A percentile compares a stretch with the other conserved stretches of the same genome.
Conservation (phyloP, 2,113 vertebrate genomes). For the Tenebrosternarchus preto region DNA sequence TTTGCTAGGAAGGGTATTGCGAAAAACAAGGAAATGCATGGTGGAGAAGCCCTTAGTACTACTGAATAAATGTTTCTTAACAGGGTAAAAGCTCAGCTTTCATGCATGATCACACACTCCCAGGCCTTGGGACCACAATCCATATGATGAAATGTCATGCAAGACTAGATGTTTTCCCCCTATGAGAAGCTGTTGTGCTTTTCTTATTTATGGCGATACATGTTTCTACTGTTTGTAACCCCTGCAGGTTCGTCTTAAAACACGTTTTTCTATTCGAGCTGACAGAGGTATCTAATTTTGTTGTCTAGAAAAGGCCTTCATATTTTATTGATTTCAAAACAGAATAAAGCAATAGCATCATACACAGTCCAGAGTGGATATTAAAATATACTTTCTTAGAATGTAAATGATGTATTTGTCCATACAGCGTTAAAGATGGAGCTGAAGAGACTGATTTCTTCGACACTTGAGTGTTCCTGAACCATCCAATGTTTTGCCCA, state of each 20-base stretch:
- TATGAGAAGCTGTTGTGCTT: slow-evolving; percentile 33
- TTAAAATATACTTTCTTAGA: not conserved
- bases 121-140: slow-evolving; percentile 24
- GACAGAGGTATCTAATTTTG: slow-evolving; percentile 17
- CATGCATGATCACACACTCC: slow-evolving; percentile 42
- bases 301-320: slow-evolving; percentile 11
- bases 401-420: not conserved
- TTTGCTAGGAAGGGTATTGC: not conserved
- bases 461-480: not conserved
- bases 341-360: slow-evolving; percentile 12
- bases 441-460: not conserved
- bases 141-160: slow-evolving; percentile 70
- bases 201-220: slow-evolving; percentile 24
- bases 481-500: not conserved
- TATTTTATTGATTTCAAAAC: slow-evolving; percentile 15
- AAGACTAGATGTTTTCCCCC: slow-evolving; percentile 60
- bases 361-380: slow-evolving; percentile 7
- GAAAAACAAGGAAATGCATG: not conserved
- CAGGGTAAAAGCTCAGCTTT: slow-evolving; percentile 38
- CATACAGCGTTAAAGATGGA: no score
- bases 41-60: slow-evolving; percentile 6
- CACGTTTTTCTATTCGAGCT: slow-evolving; percentile 13
- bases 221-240: slow-evolving; percentile 21
- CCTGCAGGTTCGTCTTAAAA: slow-evolving; percentile 10
- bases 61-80: slow-evolving; percentile 48